Base-by-base conservation (phyloP, 1,140 invertebrate genomes). In the Hetaerina americana region DNA sequence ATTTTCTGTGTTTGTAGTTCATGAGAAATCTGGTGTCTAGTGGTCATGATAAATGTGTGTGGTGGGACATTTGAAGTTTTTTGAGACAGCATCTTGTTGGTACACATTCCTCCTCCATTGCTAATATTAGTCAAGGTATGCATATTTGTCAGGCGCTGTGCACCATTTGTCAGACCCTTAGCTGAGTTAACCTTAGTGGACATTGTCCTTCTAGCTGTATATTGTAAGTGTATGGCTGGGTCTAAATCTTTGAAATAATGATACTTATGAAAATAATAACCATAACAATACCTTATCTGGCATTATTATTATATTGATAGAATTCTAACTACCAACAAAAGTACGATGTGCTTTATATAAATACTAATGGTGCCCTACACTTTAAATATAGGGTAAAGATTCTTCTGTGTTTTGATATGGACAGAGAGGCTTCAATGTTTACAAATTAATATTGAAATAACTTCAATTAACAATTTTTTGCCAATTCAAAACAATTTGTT, bases 51-150 rank as follows among this genome's bases (percentile, higher is more conserved):
- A 27, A 27, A 27, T 27, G 68, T 69, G 68, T 27, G 28, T 27
- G 28, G 68, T 69, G 24, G 28, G 28, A 69, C 26, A 69, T 69
- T n/a, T 27, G 26, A 27, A 26, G 18, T 26, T 68, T 27, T 68
- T 68, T 68, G 27, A 68, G 26, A 69, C 28, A 26, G 26, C 28
- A 27, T 69, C 28, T 69, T 69, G 26, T 69, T 27, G 68, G 18
- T 69, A 69, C 68, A 69, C 68, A 69, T 69, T 69, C 68, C 68
- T 57, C 40, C 40, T 69, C 28, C 68, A 69, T 69, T 69, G 68
- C 68, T 69, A 69, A 69, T 69, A 26, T 69, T 69, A 69, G 68
- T 69, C 28, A n/a, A 57, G 40, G 40, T 57, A 57, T 57, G 22
- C 40, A 69, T 69, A 27, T 28, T 69, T 69, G 68, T 69, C 68